Evolutionary conservation across 1,140 invertebrate genomes (phyloP).

Genomic region (Laupala kohalensis): DNA sequence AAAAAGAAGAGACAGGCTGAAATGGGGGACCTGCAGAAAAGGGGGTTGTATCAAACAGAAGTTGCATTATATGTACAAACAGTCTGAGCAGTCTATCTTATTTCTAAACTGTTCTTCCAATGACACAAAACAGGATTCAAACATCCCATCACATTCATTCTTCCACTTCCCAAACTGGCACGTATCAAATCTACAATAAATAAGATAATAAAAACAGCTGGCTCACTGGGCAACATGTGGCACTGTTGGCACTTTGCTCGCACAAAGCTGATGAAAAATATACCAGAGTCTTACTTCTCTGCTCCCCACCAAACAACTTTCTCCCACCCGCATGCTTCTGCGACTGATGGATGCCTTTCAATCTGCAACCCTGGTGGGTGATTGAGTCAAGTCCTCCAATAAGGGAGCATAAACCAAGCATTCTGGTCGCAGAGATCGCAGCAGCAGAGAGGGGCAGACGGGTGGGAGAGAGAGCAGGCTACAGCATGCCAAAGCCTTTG

Average conservation of each 20-base stretch:
- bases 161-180: background rate
- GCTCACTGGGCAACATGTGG: background rate
- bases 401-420: conserved; percentile 2
- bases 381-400: background rate
- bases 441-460: background rate
- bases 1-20: background rate
- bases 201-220: background rate
- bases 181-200: background rate
- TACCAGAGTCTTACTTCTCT: background rate
- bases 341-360: background rate
- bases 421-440: background rate
- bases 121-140: background rate
- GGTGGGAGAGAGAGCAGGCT: background rate
- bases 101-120: background rate
- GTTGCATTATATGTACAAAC: background rate
- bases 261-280: background rate
- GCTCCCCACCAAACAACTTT: background rate
- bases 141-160: background rate
- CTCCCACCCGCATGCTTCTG: background rate
- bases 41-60: background rate
- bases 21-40: background rate
- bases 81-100: background rate
- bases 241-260: background rate
- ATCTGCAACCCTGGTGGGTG: background rate
- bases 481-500: conserved; percentile 76